phyloP scores from a whole-genome alignment of 2,113 vertebrate species.

The Axis porcinus region DNA sequence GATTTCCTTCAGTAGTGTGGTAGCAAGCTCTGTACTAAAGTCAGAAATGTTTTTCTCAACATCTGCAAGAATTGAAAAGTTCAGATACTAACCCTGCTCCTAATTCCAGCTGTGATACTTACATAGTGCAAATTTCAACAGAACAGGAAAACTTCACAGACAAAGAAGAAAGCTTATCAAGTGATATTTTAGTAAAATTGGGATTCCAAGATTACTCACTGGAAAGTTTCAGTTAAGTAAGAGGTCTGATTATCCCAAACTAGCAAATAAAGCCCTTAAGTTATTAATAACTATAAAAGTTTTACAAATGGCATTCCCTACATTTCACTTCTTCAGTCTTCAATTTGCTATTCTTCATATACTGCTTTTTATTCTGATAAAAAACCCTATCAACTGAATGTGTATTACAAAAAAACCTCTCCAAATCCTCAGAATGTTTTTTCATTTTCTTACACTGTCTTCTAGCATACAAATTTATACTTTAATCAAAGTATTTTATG shows the following conservation, averaged over 20 bases:
- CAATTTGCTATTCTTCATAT: background rate
- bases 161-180: conserved; percentile 36
- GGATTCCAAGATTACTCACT: conserved; percentile 51
- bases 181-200: conserved; percentile 15
- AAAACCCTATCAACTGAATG: background rate
- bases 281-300: background rate
- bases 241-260: conserved; percentile 21
- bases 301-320: conserved; percentile 26
- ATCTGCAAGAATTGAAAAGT: conserved; percentile 39
- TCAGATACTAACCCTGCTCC: conserved; percentile 44
- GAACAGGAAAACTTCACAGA: conserved; percentile 16
- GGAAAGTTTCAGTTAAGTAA: conserved; percentile 53
- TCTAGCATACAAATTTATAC: background rate
- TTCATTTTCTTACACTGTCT: background rate
- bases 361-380: conserved; percentile 18
- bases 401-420: background rate
- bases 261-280: conserved; percentile 19
- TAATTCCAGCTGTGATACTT: conserved; percentile 41
- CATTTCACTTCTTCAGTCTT: background rate
- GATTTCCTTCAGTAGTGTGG: conserved; percentile 2
- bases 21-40: background rate
- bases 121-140: background rate
- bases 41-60: background rate
- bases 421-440: conserved; percentile 6
- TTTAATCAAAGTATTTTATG: background rate